Evolutionary conservation across 2,888 invertebrate species (phyloP), one percentile per base, ranked within the genome.

Genomic region (Epirrhoe tristata): DNA sequence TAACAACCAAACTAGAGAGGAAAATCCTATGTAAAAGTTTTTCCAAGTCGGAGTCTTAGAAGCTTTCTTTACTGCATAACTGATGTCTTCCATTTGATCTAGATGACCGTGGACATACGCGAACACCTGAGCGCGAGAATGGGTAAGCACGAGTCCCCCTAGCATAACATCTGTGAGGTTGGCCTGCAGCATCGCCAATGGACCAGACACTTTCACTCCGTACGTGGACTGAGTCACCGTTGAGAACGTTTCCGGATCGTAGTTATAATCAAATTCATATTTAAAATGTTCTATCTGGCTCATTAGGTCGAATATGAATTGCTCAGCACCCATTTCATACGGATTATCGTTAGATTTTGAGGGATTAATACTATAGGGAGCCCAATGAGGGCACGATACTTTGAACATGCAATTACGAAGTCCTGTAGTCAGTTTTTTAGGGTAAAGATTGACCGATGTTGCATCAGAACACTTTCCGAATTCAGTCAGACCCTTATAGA

Each of bases 361-460:
- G 8, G 78, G 81, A 50, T 85, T 66, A 1, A 87, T 76, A 0
- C 69, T 65, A 52, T 76, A 87, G 0, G 89, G 90, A 10, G 88
- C 87, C 74, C 84, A 81, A 54, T 89, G 80, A 0, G 84, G 59
- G 0, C 80, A 66, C 1, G 77, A 75, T 0, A 81, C 81, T 36
- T 69, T 81, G 16, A 90, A 73, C 0, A 81, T 82, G 67, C 90
- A 90, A 43, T 84, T 84, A 48, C 68, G 77, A 3, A 90, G 71
- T 16, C 81, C 83, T 0, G 75, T 84, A 5, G 74, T 67, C 2
- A 79, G 58, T 76, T 85, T 88, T 5, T 78, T 32, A 6, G 81
- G 80, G 64, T 78, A 86, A 10, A 87, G 66, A 54, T 79, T 54
- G 0, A 63, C 36, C 0, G 68, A 58, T 46, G n/a, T 46, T 2